Conservation (phyloP, 35 echinoderm and acorn worm genomes). For the Chiridota heheva region DNA sequence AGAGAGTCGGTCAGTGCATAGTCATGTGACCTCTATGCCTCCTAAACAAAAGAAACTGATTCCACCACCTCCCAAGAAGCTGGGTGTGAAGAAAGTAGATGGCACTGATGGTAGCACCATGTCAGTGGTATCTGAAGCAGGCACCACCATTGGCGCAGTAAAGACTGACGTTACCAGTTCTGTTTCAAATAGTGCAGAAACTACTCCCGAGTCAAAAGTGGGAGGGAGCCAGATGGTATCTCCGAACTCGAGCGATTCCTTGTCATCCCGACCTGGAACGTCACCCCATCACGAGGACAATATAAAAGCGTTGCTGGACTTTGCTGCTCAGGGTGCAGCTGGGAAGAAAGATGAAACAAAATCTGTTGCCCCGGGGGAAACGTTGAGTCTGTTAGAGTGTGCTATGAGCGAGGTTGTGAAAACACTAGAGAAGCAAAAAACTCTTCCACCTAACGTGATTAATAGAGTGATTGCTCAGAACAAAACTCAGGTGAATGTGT, state of each 20-base stretch:
- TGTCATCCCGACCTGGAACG: neutral
- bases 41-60: slow-evolving; percentile 67
- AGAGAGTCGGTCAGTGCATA: slow-evolving; percentile 74
- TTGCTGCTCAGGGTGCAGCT: too few relatives aligned
- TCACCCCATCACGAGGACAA: too few relatives aligned
- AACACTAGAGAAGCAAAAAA: slow-evolving; percentile 40
- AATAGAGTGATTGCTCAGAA: too few relatives aligned
- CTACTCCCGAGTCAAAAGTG: neutral
- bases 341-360: neutral
- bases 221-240: neutral
- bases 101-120: neutral
- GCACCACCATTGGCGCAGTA: neutral
- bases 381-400: slow-evolving; percentile 9
- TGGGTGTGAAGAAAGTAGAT: slow-evolving; percentile 12
- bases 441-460: too few relatives aligned
- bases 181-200: neutral
- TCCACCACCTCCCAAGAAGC: slow-evolving; percentile 34
- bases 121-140: neutral
- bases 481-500: too few relatives aligned
- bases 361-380: neutral
- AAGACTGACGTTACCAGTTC: neutral
- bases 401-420: slow-evolving; percentile 45
- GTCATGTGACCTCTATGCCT: slow-evolving; percentile 61
- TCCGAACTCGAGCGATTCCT: slow-evolving; percentile 17
- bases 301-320: too few relatives aligned